Base-by-base conservation (phyloP, 2,888 invertebrate genomes). In the Heterodera filipjevi region DNA sequence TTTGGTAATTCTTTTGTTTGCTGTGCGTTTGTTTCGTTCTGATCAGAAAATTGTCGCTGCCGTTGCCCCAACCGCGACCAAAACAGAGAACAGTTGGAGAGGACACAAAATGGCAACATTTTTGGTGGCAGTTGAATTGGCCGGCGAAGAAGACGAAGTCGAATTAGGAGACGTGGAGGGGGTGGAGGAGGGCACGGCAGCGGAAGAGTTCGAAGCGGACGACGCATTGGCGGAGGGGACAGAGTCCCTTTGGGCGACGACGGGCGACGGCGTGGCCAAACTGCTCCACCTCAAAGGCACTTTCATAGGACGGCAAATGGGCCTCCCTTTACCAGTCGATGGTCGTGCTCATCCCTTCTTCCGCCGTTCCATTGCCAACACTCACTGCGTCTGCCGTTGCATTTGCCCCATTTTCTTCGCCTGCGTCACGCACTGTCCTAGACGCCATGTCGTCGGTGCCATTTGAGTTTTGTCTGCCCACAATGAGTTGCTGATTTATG, bases 251-350 rank as follows among this genome's bases (percentile, higher is more conserved):
- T 59, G 59, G 22, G 10, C 59, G 59, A 1, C 27, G 59, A 6
- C 27, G 27, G 59, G 59, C 59, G 59, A 27, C 59, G n/a, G 59
- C n/a, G 59, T 59, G 59, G 33, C 68, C 33, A 68, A 22, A 35
- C 68, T 68, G 68, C 68, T 35, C 68, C 68, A 68, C 68, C 68
- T 68, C 27, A 33, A 68, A 22, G 68, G 32, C 68, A 32, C 30
- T 1, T 68, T 22, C 8, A 22, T 30, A 5, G 22, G 3, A 12
- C 27, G 27, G 59, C 10, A 27, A 22, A 53, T 5, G 19, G 19
- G 1, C 19, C n/a, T 27, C 27, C 59, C 59, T 12, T 35, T 68
- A 68, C 68, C 68, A 68, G 35, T 68, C 68, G 68, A 68, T 33
- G 3, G 68, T 68, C 14, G 68, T 68, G 32, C 33, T 68, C 68